These are phyloP conservation scores for Ia io DNA, from an alignment of 2,113 vertebrate genomes.

Conservation along the genomic window DNA sequence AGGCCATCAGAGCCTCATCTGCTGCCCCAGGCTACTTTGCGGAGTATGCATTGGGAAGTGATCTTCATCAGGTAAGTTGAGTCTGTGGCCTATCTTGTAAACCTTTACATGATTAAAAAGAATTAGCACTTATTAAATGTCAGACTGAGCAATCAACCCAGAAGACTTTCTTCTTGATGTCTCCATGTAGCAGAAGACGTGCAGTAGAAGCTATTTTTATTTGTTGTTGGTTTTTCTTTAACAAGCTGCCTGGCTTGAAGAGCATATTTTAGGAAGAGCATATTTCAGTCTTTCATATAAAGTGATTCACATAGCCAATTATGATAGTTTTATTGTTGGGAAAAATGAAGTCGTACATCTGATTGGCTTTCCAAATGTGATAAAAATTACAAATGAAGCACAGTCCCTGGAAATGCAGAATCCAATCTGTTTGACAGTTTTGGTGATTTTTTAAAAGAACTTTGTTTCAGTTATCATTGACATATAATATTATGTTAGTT, in stretches of 20 bases:
- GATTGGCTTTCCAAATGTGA: background rate
- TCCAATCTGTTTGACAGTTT: background rate
- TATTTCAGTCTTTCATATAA: background rate
- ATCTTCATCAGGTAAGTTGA: slow-evolving; percentile 93
- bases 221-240: slow-evolving; percentile 14
- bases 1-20: slow-evolving; percentile 94
- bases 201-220: background rate
- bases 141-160: background rate
- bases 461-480: background rate
- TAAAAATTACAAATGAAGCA: slow-evolving; percentile 4
- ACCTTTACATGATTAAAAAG: background rate
- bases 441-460: background rate
- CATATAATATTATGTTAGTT: background rate
- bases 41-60: slow-evolving; percentile 90
- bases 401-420: background rate
- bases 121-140: background rate
- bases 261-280: background rate
- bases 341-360: background rate
- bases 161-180: background rate
- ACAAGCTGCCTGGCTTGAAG: background rate
- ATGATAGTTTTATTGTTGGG: background rate
- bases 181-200: background rate
- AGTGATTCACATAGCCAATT: background rate
- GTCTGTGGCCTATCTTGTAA: background rate
- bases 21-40: slow-evolving; percentile 97